Evolutionary conservation across 2,113 vertebrate species (phyloP).

Genomic region (Dicrurus megarhynchus): DNA sequence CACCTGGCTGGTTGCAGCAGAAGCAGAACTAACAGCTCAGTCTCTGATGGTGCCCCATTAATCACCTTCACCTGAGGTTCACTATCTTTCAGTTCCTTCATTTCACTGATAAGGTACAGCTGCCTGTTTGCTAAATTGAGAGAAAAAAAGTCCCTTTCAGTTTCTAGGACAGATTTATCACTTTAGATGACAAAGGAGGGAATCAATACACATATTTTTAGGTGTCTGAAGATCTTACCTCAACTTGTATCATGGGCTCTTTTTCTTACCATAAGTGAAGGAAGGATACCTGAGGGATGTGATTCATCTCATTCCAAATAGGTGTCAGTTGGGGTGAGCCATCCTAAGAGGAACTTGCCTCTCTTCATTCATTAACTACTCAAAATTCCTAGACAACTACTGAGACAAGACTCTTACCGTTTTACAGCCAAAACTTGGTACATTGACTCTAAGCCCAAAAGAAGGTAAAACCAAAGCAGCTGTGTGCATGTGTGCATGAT

Average conservation of each 20-base stretch:
- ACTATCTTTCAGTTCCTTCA: background rate
- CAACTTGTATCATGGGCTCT: background rate
- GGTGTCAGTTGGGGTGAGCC: background rate
- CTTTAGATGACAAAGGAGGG: background rate
- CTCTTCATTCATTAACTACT: background rate
- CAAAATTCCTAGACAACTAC: background rate
- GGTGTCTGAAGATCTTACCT: background rate
- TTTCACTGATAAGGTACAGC: background rate
- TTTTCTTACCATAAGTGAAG: background rate
- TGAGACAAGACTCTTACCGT: rapidly evolving
- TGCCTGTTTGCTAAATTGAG: background rate
- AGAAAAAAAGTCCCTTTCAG: background rate
- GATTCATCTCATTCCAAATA: background rate
- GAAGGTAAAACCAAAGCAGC: background rate
- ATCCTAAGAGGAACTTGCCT: background rate
- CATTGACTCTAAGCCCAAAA: background rate
- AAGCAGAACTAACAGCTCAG: background rate
- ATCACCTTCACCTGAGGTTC: background rate
- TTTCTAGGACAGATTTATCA: background rate
- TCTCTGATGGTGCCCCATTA: background rate
- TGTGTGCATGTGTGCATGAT: background rate
- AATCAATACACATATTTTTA: background rate
- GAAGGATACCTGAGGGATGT: background rate
- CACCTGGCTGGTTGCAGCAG: background rate
- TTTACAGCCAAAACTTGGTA: background rate